Percentiles rank a stretch among this genome's conserved stretches.
These are phyloP conservation scores for Drosophila phalerata DNA, from an alignment of 2,888 invertebrate genomes.

Conservation along the genomic window DNA sequence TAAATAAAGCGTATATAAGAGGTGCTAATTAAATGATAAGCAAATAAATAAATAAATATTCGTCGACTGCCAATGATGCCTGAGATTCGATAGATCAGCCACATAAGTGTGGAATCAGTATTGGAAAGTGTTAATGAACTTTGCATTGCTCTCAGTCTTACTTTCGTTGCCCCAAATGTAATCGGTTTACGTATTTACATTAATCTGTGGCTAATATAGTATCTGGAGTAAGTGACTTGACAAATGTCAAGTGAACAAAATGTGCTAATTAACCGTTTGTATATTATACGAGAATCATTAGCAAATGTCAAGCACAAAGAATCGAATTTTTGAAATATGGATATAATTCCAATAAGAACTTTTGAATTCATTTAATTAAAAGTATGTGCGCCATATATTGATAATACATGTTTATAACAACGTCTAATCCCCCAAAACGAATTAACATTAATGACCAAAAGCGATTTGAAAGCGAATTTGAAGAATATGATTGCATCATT, in stretches of 20 bases:
- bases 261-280: conserved; percentile 48
- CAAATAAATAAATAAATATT: conserved; percentile 18
- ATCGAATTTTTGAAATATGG: conserved; percentile 1
- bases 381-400: conserved; percentile 6
- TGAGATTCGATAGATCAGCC: conserved; percentile 2
- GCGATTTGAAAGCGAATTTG: conserved; percentile 3
- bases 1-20: conserved; percentile 52
- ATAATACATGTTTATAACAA: conserved; percentile 42
- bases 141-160: conserved; percentile 43
- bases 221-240: conserved; percentile 8
- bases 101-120: background rate
- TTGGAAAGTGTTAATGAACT: conserved; percentile 65
- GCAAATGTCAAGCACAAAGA: conserved; percentile 15
- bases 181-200: conserved; percentile 12
- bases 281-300: background rate
- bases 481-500: conserved; percentile 8
- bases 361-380: conserved; percentile 16
- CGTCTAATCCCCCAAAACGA: conserved; percentile 19
- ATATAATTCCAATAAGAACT: conserved; percentile 6
- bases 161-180: conserved; percentile 38
- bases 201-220: background rate
- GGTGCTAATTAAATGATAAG: conserved; percentile 70
- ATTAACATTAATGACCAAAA: conserved; percentile 14
- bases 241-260: conserved; percentile 14
- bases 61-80: conserved; percentile 31